Evolutionary conservation across 2,888 invertebrate genomes (phyloP), one percentile per base, ranked within the genome.

Genomic region (Eupithecia vulgata): DNA sequence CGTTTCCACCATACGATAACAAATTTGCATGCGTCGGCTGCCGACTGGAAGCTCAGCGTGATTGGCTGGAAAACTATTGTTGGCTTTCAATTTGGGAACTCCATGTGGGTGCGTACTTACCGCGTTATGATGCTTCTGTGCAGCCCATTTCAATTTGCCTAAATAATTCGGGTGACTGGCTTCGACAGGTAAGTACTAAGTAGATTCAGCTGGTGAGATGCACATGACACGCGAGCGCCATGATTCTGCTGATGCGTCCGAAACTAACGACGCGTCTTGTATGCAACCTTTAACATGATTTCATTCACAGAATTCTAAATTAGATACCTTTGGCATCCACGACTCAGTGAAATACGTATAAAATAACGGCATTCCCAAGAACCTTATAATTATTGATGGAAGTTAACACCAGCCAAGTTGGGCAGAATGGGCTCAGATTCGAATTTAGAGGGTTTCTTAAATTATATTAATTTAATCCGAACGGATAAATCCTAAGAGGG

Each of bases 51-150:
- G 62, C 62, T 35, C n/a, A 64, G 21, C 62, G 62, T 37, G 62
- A 64, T 64, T 37, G 62, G 35, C 62, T 64, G 62, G 62, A 64
- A 64, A 35, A 64, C 62, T 64, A 35, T 64, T 64, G 61, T 64
- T 64, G 37, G 34, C n/a, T 64, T 64, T 64, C n/a, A 64, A 64
- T 64, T n/a, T 35, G 34, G 25, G 25, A 21, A 25, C 57, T 57
- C 62, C 10, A 13, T 21, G n/a, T 59, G 52, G 52, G 52, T 25
- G 17, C 7, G 34, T 34, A 61, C 34, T 34, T 61, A 61, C 34
- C 61, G 30, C 17, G 30, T 34, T 61, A 61, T 15, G 34, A 30
- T 61, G 61, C 30, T 17, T 61, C 8, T 34, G 7, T 13, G 34
- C 34, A 61, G 8, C 34, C 1, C 57, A 25, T 57, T 34, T 17